Evolutionary conservation across 1,140 invertebrate species (phyloP).

Genomic region (Tetramorium parvispinum): DNA sequence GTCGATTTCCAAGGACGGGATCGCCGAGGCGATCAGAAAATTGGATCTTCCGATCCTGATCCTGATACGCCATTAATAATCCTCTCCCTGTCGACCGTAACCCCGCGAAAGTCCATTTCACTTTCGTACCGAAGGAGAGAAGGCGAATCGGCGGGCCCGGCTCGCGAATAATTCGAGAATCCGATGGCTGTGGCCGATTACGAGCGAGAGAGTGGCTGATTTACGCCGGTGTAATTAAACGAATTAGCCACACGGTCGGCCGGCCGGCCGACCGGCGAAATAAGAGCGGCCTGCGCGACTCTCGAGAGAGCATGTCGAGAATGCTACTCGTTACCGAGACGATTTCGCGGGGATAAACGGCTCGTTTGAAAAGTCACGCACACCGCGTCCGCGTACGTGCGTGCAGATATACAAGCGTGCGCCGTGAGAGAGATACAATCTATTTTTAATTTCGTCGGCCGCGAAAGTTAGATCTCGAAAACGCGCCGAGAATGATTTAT

Average conservation of each 20-base stretch:
- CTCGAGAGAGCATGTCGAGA: constrained; percentile 35
- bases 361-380: constrained; percentile 47
- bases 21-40: constrained; percentile 48
- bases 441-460: constrained; percentile 31
- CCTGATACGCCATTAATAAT: constrained; percentile 46
- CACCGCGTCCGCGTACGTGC: constrained; percentile 9
- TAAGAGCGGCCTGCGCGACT: constrained; percentile 21
- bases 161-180: constrained; percentile 52
- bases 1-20: constrained; percentile 30
- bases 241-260: constrained; percentile 51
- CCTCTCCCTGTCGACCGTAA: neutral
- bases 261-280: constrained; percentile 14
- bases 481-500: neutral
- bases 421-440: constrained; percentile 33
- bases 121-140: constrained; percentile 32
- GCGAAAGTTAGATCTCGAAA: constrained; percentile 22
- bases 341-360: constrained; percentile 54
- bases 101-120: constrained; percentile 52
- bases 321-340: constrained; percentile 48
- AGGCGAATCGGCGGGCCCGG: constrained; percentile 19
- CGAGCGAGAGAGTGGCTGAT: constrained; percentile 43
- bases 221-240: constrained; percentile 58
- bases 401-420: neutral
- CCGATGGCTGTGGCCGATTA: constrained; percentile 47
- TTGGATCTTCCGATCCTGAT: constrained; percentile 51